Conservation (phyloP, 2,113 vertebrate species). For the Leptocoma aspasia region DNA sequence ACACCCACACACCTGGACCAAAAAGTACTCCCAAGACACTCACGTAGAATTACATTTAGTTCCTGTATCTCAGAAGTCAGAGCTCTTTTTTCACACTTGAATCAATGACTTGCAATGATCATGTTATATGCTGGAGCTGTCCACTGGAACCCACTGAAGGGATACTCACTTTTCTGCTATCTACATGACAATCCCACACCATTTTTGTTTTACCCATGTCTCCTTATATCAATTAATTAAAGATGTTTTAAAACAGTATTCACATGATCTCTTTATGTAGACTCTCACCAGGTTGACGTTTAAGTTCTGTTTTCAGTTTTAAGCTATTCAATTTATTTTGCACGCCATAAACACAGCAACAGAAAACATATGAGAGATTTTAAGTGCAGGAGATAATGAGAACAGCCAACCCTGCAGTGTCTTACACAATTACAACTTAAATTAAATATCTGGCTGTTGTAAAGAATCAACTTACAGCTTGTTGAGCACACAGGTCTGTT, state of each 20-base stretch:
- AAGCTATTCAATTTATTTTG: background rate
- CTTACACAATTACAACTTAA: background rate
- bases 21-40: background rate
- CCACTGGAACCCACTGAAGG: background rate
- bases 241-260: background rate
- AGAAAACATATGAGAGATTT: background rate
- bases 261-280: background rate
- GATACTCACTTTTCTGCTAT: background rate
- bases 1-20: background rate
- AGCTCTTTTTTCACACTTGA: background rate
- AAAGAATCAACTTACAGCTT: conserved; percentile 79
- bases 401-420: background rate
- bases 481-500: conserved; percentile 94
- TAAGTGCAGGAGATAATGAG: background rate
- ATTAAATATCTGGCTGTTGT: background rate
- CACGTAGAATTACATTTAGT: background rate
- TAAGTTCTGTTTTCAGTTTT: background rate
- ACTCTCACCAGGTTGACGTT: background rate
- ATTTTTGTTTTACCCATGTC: background rate
- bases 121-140: background rate
- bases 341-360: background rate
- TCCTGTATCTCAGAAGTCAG: background rate
- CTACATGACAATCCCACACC: background rate
- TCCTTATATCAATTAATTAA: background rate
- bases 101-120: background rate